A percentile compares a stretch with the other conserved stretches of the same genome.
Conservation (phyloP, 2,888 invertebrate genomes). For the Germaria angustata region DNA sequence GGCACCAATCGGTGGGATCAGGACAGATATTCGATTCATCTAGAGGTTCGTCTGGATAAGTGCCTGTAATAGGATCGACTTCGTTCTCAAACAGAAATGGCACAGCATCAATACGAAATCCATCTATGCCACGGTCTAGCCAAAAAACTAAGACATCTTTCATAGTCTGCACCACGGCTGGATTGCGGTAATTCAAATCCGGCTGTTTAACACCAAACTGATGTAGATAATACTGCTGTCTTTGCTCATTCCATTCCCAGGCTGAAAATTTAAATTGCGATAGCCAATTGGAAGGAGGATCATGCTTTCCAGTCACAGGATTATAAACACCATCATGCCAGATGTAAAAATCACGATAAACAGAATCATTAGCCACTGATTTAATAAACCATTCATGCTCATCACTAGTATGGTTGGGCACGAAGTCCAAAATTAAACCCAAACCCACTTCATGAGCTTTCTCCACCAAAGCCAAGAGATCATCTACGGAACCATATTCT, state of each 20-base stretch:
- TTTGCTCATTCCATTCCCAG: conserved; percentile 83
- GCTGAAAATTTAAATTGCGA: conserved; percentile 85
- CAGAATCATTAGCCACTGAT: conserved; percentile 83
- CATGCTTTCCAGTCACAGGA: conserved; percentile 79
- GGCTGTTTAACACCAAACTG: conserved; percentile 84
- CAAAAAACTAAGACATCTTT: conserved; percentile 86
- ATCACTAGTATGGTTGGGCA: conserved; percentile 85
- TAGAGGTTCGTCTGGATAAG: conserved; percentile 81
- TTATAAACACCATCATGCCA: conserved; percentile 87
- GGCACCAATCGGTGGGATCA: conserved; percentile 81
- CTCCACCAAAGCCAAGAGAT: conserved; percentile 83
- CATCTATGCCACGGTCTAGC: conserved; percentile 85
- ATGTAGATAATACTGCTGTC: conserved; percentile 84
- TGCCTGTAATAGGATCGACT: conserved; percentile 69
- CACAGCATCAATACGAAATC: conserved; percentile 87
- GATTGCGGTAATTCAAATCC: conserved; percentile 84
- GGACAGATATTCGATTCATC: conserved; percentile 81
- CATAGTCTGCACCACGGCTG: conserved; percentile 81
- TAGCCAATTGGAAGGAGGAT: conserved; percentile 82
- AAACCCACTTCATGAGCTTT: conserved; percentile 80
- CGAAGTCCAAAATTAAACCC: conserved; percentile 81
- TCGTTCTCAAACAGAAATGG: conserved; percentile 79
- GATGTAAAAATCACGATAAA: conserved; percentile 87
- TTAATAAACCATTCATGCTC: conserved; percentile 90
- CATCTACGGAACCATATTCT: conserved; percentile 86